phyloP scores from a whole-genome alignment of 2,797 vertebrate genomes.

The Lates japonicus region DNA sequence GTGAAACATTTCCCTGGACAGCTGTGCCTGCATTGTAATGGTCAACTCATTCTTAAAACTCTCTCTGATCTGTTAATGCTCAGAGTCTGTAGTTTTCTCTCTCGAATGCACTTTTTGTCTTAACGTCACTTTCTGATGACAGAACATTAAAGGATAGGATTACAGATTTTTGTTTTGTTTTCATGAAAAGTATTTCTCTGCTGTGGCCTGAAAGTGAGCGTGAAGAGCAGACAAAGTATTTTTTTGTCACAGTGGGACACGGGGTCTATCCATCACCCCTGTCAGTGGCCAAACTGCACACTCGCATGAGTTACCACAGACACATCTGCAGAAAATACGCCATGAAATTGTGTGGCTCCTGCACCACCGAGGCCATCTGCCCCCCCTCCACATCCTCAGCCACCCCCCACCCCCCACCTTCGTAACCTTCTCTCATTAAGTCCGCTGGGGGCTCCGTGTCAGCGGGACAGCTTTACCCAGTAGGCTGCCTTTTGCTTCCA shows the following conservation, averaged over 20 bases:
- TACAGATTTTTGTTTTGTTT: constrained; percentile 52
- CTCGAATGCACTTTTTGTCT: constrained; percentile 16
- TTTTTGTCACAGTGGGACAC: constrained; percentile 60
- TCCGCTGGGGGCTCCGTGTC: constrained; percentile 60
- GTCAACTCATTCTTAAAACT: constrained; percentile 33
- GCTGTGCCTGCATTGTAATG: constrained; percentile 48
- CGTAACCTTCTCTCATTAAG: constrained; percentile 34
- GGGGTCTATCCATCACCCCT: constrained; percentile 82
- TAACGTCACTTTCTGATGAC: constrained; percentile 18
- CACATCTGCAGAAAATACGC: constrained; percentile 93
- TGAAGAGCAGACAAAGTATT: constrained; percentile 51
- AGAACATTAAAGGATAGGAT: constrained; percentile 32
- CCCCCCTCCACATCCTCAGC: constrained; percentile 52
- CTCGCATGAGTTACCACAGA: constrained; percentile 91
- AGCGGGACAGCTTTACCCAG: constrained; percentile 44
- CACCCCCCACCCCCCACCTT: constrained; percentile 52
- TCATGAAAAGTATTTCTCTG: constrained; percentile 19
- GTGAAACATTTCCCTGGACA: constrained; percentile 30
- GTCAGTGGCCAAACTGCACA: constrained; percentile 84
- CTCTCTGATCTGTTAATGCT: constrained; percentile 36
- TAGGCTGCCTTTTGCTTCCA: constrained; percentile 20
- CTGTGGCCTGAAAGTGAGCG: constrained; percentile 24
- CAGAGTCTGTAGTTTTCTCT: constrained; percentile 16
- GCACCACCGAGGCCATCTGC: constrained; percentile 88
- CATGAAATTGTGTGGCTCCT: constrained; percentile 95